These are phyloP conservation scores for Melospiza melodia DNA, from an alignment of 2,113 vertebrate genomes.

Conservation along the genomic window DNA sequence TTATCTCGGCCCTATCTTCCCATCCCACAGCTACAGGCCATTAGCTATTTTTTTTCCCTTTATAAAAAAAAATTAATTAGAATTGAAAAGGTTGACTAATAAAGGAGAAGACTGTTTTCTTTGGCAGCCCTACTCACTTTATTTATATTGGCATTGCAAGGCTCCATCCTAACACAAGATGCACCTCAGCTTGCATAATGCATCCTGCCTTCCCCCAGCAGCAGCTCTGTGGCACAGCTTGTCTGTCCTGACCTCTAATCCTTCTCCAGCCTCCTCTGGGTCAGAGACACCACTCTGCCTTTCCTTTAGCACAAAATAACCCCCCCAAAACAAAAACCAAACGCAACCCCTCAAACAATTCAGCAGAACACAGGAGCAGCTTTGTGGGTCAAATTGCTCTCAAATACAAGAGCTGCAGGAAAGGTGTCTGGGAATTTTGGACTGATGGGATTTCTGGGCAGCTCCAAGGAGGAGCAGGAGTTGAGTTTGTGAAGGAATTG, in stretches of 20 bases:
- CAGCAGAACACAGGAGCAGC: background rate
- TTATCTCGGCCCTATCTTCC: slow-evolving; percentile 55
- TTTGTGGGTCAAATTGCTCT: background rate
- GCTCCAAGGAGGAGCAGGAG: background rate
- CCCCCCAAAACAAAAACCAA: background rate
- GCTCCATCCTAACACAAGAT: background rate
- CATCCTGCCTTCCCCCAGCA: background rate
- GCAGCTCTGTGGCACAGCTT: background rate
- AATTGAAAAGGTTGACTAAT: slow-evolving; percentile 60
- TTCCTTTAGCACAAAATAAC: background rate
- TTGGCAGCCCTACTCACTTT: slow-evolving; percentile 26
- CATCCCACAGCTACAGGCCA: slow-evolving; percentile 47
- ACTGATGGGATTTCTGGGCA: background rate
- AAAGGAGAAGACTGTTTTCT: slow-evolving; percentile 40
- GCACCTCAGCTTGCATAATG: background rate
- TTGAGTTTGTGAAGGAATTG: background rate
- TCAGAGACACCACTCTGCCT: background rate
- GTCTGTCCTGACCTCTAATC: background rate
- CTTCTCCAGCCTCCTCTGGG: background rate
- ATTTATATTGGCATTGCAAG: slow-evolving; percentile 52
- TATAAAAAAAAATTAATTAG: slow-evolving; percentile 54
- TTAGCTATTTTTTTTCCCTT: background rate
- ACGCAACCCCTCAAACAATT: background rate
- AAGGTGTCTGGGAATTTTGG: background rate
- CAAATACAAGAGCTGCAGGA: background rate